Evolutionary conservation across 2,888 invertebrate species (phyloP).

Genomic region (Thymelicus acteon): DNA sequence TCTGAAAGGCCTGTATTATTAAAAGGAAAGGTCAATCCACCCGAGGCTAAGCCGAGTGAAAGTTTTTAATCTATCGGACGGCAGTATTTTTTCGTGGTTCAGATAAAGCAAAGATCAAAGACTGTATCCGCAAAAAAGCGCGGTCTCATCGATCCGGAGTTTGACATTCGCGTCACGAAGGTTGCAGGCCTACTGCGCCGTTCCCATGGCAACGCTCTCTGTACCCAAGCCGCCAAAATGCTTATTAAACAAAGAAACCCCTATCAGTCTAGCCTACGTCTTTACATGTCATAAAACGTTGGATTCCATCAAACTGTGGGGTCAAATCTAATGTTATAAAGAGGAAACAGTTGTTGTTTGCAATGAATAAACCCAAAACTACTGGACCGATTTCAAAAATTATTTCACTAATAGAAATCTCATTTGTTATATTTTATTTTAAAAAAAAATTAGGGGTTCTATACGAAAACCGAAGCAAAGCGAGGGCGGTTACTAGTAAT

Average conservation of each 20-base stretch:
- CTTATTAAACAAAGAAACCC: neutral
- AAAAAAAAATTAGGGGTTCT: no score
- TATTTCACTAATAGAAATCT: no score
- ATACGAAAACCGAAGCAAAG: no score
- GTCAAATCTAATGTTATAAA: no score
- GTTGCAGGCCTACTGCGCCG: constrained; percentile 75
- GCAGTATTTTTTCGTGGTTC: constrained; percentile 23
- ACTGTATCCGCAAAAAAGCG: constrained; percentile 50
- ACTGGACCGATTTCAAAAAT: no score
- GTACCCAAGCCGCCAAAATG: constrained; percentile 46
- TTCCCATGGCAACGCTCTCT: constrained; percentile 65
- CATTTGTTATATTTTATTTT: no score
- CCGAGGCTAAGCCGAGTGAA: neutral
- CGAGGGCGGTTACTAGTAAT: no score
- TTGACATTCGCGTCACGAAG: constrained; percentile 78
- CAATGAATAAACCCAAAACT: no score
- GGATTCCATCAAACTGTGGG: no score
- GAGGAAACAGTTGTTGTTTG: no score
- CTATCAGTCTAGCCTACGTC: constrained; percentile 2
- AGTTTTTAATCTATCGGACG: neutral
- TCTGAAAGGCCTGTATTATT: neutral
- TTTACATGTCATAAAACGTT: neutral
- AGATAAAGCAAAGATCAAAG: constrained; percentile 44
- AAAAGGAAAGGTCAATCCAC: neutral
- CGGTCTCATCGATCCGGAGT: constrained; percentile 64